Base-by-base conservation (phyloP, 2,797 vertebrate genomes). In the Carcharodon carcharias region DNA sequence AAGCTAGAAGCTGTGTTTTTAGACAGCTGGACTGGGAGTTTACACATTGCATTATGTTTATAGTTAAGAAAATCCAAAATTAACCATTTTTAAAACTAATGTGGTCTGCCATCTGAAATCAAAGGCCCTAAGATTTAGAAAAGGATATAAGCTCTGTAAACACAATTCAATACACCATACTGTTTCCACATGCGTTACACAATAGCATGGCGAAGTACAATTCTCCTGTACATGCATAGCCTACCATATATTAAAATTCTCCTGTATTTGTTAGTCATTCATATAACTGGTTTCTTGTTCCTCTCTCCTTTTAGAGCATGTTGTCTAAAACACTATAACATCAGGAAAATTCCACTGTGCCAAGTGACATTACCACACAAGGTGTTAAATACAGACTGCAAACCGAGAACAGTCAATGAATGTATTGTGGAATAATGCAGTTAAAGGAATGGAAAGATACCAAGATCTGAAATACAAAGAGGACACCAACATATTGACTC, bases 381-480 rank as follows among this genome's bases (percentile, higher is more conserved):
- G 69, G 94, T 71, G 69, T 95, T 56, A 95, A 73, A 95, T n/a
- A 56, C 94, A 95, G 71, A 95, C 67, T 58, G 71, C 94, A 95
- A 95, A 40, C 93, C 61, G 58, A 92, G 56, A 95, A 65, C 61
- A 77, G 71, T 95, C 45, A 77, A 77, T 56, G 91, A 93, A 93
- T 93, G 91, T 67, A 93, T 93, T 67, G 61, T 93, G 31, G 28
- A 95, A 73, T 71, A 77, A 50, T 54, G 65, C 94, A 95, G 65
- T 35, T 77, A 54, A 95, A 56, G 28, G 71, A 67, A 77, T 73
- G 69, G 94, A 71, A 73, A 28, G 31, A 95, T 95, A 67, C 63
- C 61, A 73, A 5, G 50, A 95, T 95, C 45, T 61, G 61, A 40
- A 93, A 93, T 67, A 31, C 40, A 35, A 93, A 26, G 58, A 65